A percentile compares a stretch with the other conserved stretches of the same genome.
Evolutionary conservation across 2,888 invertebrate species (phyloP).

Genomic region (Epistrophe eligans): DNA sequence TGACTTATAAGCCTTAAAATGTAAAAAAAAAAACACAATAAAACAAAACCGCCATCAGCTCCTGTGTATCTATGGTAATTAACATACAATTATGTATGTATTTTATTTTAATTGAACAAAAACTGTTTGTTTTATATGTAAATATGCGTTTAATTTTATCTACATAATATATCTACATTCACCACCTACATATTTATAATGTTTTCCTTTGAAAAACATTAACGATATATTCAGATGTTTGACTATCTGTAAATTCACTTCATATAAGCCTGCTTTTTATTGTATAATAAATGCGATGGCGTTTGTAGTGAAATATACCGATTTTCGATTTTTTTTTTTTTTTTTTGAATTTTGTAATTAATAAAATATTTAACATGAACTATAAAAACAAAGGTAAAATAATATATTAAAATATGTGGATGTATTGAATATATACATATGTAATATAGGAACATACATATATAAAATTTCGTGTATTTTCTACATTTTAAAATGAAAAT

Average conservation of each 20-base stretch:
- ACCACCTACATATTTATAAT: not conserved
- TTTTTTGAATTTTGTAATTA: conserved; percentile 13
- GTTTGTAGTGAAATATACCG: not conserved
- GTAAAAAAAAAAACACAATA: conserved; percentile 16
- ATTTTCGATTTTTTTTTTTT: conserved; percentile 13
- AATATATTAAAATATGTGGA: conserved; percentile 3
- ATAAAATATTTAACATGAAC: conserved; percentile 15
- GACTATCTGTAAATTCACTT: not conserved
- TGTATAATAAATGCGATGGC: not conserved
- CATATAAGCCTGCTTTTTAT: not conserved
- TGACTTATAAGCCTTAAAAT: conserved; percentile 23
- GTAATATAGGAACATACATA: not conserved
- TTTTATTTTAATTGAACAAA: conserved; percentile 49
- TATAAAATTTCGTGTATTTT: not conserved
- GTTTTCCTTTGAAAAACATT: conserved; percentile 12
- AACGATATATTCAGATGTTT: conserved; percentile 1
- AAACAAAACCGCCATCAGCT: conserved; percentile 40
- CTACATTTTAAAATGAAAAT: conserved; percentile 8
- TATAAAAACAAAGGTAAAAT: conserved; percentile 18
- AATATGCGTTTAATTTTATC: not conserved
- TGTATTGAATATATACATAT: not conserved
- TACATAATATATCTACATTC: not conserved
- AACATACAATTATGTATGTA: conserved; percentile 47
- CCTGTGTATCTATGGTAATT: conserved; percentile 35
- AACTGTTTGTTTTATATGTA: conserved; percentile 7